A percentile compares a stretch with the other conserved stretches of the same genome.
These are phyloP conservation scores for Drepana falcataria DNA, from an alignment of 2,888 invertebrate species.

Conservation along the genomic window DNA sequence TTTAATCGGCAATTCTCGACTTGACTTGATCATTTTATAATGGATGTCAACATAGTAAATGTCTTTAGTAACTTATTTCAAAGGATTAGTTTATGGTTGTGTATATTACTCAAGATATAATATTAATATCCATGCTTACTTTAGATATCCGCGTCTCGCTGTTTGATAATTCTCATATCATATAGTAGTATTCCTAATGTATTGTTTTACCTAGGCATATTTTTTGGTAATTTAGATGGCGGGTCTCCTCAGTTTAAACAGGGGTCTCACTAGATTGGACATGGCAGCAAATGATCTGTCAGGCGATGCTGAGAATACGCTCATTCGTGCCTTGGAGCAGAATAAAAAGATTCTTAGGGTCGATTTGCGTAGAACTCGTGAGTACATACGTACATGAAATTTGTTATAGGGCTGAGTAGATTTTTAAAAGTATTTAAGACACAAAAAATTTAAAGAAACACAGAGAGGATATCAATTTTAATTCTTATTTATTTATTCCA, in stretches of 20 bases:
- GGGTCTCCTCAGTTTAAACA: conserved; percentile 75
- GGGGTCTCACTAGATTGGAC: conserved; percentile 72
- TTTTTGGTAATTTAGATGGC: conserved; percentile 51
- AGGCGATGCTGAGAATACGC: conserved; percentile 71
- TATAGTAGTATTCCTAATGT: conserved; percentile 3
- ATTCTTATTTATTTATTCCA: too few species aligned
- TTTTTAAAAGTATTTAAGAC: too few species aligned
- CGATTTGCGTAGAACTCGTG: conserved; percentile 67
- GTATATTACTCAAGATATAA: too few species aligned
- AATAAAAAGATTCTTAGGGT: conserved; percentile 54
- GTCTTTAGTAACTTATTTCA: too few species aligned
- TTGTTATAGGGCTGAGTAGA: background rate
- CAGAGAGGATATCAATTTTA: too few species aligned
- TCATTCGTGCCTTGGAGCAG: conserved; percentile 55
- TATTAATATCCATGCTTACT: too few species aligned
- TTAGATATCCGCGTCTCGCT: too few species aligned
- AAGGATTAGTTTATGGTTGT: too few species aligned
- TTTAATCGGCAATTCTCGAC: background rate
- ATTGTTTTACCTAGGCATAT: conserved; percentile 10
- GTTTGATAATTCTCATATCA: background rate
- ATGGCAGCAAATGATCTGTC: conserved; percentile 80
- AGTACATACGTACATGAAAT: conserved; percentile 18
- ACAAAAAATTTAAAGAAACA: too few species aligned
- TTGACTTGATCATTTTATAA: background rate
- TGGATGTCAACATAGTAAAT: background rate